These are phyloP conservation scores for Chamaetylas fuelleborni DNA, from an alignment of 2,113 vertebrate genomes.

Conservation along the genomic window DNA sequence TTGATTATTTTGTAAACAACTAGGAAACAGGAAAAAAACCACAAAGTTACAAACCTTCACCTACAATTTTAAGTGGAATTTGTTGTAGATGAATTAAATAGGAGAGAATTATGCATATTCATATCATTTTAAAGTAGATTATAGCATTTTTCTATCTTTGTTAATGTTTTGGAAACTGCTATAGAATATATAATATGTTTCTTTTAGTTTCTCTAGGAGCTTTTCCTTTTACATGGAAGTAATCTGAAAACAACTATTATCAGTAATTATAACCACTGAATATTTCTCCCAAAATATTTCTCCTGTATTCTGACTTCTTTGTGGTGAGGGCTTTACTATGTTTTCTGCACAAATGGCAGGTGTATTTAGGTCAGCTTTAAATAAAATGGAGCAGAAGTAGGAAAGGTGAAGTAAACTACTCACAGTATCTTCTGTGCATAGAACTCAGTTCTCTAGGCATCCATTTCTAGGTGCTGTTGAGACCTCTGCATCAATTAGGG, in stretches of 20 bases:
- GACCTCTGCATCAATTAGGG: neutral
- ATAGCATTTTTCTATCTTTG: neutral
- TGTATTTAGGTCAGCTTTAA: neutral
- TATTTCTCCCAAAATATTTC: neutral
- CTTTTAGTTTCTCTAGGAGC: neutral
- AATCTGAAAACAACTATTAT: neutral
- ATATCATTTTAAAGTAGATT: neutral
- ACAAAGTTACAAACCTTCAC: neutral
- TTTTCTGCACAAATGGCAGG: neutral
- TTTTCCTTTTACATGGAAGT: neutral
- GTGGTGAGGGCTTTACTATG: neutral
- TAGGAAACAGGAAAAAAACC: neutral
- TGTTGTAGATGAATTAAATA: neutral
- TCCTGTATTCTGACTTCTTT: neutral
- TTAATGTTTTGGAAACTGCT: neutral
- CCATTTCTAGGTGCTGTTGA: neutral
- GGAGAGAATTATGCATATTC: neutral
- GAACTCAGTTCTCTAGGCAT: neutral
- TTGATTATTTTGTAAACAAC: neutral
- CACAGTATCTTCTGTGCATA: neutral
- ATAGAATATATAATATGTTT: neutral
- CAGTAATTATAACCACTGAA: neutral
- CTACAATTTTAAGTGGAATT: neutral
- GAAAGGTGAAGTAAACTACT: neutral
- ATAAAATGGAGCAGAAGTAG: neutral